Conservation (phyloP, 2,797 vertebrate species). For the Florisuga fusca region DNA sequence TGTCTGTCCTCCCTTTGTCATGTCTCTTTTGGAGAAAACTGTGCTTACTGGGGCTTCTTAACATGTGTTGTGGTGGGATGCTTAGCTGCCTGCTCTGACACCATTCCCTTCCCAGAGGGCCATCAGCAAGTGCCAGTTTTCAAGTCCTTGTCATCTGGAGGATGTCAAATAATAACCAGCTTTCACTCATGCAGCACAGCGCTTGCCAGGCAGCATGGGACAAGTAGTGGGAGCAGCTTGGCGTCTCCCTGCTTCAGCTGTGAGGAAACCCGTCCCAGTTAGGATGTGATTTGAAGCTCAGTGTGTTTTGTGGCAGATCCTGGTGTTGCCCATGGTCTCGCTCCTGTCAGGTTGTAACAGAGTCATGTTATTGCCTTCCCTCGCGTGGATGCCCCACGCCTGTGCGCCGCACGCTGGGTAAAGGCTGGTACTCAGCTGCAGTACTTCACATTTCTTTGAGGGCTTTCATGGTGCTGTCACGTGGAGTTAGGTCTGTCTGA, state of each 20-base stretch:
- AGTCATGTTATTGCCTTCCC: conserved; percentile 10
- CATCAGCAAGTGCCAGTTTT: not conserved
- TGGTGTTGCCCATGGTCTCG: not conserved
- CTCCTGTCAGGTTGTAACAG: not conserved
- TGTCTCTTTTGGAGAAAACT: not conserved
- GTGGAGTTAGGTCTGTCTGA: conserved; percentile 64
- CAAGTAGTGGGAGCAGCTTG: not conserved
- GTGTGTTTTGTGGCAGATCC: not conserved
- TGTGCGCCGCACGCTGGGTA: not conserved
- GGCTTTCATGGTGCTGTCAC: conserved; percentile 35
- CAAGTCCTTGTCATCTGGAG: conserved; percentile 12
- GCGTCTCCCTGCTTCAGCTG: not conserved
- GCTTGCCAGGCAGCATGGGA: not conserved
- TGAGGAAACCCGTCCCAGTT: not conserved
- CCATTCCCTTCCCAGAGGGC: not conserved
- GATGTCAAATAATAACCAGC: not conserved
- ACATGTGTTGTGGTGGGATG: accelerated
- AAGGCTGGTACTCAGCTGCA: conserved; percentile 27
- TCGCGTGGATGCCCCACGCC: not conserved
- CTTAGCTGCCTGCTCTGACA: not conserved
- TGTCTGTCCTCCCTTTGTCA: not conserved
- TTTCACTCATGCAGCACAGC: not conserved
- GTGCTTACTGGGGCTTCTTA: not conserved
- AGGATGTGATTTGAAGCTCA: not conserved
- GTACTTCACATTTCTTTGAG: conserved; percentile 39